Evolutionary conservation across 2,113 vertebrate genomes (phyloP).

Genomic region (Semicossyphus pulcher): DNA sequence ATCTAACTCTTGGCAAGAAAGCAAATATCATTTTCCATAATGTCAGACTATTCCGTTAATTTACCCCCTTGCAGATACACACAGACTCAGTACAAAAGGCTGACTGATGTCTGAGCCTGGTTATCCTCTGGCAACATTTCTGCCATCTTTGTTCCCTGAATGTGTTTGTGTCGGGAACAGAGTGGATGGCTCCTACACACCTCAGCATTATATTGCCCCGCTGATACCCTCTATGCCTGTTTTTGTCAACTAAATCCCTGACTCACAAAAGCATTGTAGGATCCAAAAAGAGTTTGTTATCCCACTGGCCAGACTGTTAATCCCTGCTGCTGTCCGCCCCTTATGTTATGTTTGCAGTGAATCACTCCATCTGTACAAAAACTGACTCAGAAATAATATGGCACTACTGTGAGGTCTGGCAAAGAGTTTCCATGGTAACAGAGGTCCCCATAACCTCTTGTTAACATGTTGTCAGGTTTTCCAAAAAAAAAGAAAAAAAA

Average conservation of each 20-base stretch:
- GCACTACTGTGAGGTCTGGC: constrained; percentile 24
- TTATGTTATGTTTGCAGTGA: constrained; percentile 53
- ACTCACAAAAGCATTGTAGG: constrained; percentile 45
- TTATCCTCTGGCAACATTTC: constrained; percentile 56
- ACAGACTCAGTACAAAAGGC: constrained; percentile 29
- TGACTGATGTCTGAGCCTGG: constrained; percentile 35
- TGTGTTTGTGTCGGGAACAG: constrained; percentile 41
- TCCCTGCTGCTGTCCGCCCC: constrained; percentile 57
- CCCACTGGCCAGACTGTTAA: constrained; percentile 66
- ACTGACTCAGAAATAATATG: constrained; percentile 39
- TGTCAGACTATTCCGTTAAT: not conserved
- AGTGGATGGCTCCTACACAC: constrained; percentile 39
- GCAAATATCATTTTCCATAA: not conserved
- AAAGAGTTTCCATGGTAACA: constrained; percentile 59
- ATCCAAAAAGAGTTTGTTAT: constrained; percentile 61
- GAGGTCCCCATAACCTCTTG: constrained; percentile 47
- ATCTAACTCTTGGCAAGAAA: not conserved
- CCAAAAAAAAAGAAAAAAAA: too few relatives aligned
- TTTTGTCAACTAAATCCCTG: constrained; percentile 72
- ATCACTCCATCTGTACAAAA: constrained; percentile 53
- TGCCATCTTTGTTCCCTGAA: constrained; percentile 3
- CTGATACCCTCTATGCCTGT: constrained; percentile 47
- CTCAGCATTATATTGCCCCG: constrained; percentile 60
- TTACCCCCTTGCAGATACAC: not conserved
- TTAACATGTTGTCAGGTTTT: constrained; percentile 21